Conservation (phyloP, 2,113 vertebrate species). For the Brienomyrus brachyistius region DNA sequence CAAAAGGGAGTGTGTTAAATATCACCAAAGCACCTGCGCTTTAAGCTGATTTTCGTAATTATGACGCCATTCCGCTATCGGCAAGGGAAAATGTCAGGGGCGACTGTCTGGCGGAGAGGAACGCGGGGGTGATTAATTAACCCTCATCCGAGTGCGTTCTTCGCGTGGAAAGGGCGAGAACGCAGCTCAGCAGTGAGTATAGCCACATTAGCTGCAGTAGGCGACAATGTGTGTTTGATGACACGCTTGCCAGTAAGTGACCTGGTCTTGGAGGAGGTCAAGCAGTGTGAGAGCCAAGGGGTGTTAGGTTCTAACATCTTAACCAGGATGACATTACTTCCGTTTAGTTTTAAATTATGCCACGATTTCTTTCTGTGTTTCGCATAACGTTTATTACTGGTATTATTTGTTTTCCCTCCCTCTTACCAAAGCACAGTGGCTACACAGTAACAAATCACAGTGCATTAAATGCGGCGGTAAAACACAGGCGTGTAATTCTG, state of each 20-base stretch:
- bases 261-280: constrained; percentile 38
- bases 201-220: constrained; percentile 3
- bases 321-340: constrained; percentile 29
- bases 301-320: background rate
- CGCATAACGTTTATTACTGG: background rate
- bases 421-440: constrained; percentile 36
- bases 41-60: constrained; percentile 55
- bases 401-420: background rate
- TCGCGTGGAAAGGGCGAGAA: constrained; percentile 3
- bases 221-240: constrained; percentile 20
- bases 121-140: constrained; percentile 51
- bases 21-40: constrained; percentile 14
- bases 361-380: background rate
- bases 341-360: constrained; percentile 49
- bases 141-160: constrained; percentile 31
- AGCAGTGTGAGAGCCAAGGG: background rate
- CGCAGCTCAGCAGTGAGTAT: background rate
- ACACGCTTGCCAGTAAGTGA: constrained; percentile 41
- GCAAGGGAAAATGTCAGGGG: constrained; percentile 43
- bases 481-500: constrained; percentile 37
- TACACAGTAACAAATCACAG: constrained; percentile 52
- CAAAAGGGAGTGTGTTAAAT: background rate
- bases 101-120: constrained; percentile 50
- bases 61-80: constrained; percentile 56
- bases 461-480: constrained; percentile 28